Evolutionary conservation across 2,888 invertebrate genomes (phyloP).

Genomic region (Encarsia formosa): DNA sequence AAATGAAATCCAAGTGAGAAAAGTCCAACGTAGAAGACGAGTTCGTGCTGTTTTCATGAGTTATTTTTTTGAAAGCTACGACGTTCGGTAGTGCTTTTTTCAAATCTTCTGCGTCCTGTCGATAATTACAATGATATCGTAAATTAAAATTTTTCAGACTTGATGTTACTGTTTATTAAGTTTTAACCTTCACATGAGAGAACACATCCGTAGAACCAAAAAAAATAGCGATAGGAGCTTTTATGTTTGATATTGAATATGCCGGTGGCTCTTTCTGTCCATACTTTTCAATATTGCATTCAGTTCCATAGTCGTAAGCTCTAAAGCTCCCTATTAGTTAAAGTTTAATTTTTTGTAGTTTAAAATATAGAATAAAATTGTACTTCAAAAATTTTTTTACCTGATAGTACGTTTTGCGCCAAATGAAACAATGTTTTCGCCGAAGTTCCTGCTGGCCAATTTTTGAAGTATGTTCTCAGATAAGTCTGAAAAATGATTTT

Average conservation of each 20-base stretch:
- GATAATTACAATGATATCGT: no score
- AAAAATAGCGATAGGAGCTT: not conserved
- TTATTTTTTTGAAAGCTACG: not conserved
- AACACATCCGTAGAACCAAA: not conserved
- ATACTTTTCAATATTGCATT: not conserved
- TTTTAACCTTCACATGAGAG: no score
- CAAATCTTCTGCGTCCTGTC: not conserved
- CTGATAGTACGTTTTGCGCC: not conserved
- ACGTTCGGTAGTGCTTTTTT: not conserved
- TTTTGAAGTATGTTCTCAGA: not conserved
- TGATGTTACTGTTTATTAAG: no score
- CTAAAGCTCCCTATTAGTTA: not conserved
- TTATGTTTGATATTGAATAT: not conserved
- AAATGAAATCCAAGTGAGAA: not conserved
- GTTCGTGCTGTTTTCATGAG: no score
- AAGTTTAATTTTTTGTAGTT: not conserved
- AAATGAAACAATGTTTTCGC: not conserved
- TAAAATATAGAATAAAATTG: not conserved
- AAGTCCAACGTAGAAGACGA: no score
- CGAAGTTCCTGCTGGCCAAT: not conserved
- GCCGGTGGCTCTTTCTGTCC: not conserved
- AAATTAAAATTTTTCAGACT: no score
- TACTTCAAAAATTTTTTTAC: not conserved
- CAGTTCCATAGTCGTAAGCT: not conserved
- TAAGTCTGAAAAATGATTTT: not conserved